Evolutionary conservation across 2,888 invertebrate genomes (phyloP).

Genomic region (Vesta saturnalis): DNA sequence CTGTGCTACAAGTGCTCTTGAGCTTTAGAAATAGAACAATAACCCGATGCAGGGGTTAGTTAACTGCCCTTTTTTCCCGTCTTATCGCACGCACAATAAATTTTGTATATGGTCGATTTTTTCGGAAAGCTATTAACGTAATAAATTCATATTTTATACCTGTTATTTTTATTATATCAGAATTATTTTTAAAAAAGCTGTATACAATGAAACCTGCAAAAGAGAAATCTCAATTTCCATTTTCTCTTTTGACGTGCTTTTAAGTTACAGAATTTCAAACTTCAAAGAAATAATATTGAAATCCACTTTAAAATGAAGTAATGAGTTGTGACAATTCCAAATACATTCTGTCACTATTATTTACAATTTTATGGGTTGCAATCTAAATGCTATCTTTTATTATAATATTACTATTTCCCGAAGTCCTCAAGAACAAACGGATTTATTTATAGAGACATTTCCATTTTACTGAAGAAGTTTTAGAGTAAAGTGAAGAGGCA

Average conservation of each 20-base stretch:
- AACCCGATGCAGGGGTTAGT: constrained; percentile 14
- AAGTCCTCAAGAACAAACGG: constrained; percentile 18
- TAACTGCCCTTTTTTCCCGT: constrained; percentile 17
- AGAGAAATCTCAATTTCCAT: constrained; percentile 19
- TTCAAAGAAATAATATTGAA: constrained; percentile 17
- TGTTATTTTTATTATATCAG: neutral
- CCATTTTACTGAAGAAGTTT: constrained; percentile 26
- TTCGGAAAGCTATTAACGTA: constrained; percentile 18
- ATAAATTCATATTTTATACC: constrained; percentile 6
- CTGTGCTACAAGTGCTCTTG: constrained; percentile 17
- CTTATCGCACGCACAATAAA: constrained; percentile 28
- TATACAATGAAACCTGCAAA: neutral
- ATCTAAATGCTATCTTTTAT: too few species aligned
- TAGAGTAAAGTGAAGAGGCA: constrained; percentile 14
- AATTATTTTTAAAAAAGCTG: constrained; percentile 14
- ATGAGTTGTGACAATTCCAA: constrained; percentile 20
- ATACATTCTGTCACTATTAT: neutral
- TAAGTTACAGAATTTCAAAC: constrained; percentile 5
- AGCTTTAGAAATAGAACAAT: constrained; percentile 30
- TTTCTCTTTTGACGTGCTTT: constrained; percentile 17
- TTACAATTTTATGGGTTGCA: constrained; percentile 2
- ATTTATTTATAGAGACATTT: constrained; percentile 33
- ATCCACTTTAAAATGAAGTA: constrained; percentile 16
- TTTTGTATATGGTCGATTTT: constrained; percentile 17
- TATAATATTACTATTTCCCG: neutral